These are phyloP conservation scores for Mesocentrotus franciscanus DNA, from an alignment of 53 echinoderm and acorn worm genomes.

Conservation along the genomic window DNA sequence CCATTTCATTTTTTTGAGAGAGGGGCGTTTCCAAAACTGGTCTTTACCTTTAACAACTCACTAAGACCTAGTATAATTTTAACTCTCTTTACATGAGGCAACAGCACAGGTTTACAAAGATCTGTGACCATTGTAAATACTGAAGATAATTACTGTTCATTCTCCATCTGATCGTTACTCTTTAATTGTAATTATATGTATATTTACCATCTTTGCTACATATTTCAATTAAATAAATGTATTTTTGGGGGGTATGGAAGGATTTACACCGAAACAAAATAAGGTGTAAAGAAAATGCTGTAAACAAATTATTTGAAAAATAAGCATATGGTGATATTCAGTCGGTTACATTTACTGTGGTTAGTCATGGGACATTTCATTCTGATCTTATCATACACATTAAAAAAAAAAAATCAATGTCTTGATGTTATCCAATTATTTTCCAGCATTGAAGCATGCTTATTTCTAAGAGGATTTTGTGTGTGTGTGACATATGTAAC, in stretches of 20 bases:
- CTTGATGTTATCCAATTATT: not conserved
- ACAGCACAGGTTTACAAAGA: not conserved
- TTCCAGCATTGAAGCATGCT: slow-evolving; percentile 10
- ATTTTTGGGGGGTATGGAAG: not conserved
- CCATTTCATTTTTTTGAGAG: no score
- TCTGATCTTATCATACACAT: not conserved
- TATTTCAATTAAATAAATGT: not conserved
- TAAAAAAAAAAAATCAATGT: not conserved
- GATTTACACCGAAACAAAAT: not conserved
- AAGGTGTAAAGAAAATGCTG: not conserved
- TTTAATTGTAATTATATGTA: not conserved
- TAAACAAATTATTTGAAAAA: not conserved
- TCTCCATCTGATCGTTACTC: not conserved
- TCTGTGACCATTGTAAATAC: not conserved
- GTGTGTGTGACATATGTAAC: not conserved
- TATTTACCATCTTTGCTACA: not conserved
- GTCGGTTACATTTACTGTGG: not conserved
- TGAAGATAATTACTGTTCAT: not conserved
- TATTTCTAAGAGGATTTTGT: not conserved
- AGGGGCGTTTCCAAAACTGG: no score
- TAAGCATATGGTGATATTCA: not conserved
- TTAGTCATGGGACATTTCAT: not conserved
- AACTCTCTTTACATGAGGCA: not conserved
- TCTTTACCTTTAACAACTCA: not conserved
- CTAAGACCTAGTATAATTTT: not conserved